Base-by-base conservation (phyloP, 2,113 vertebrate genomes). In the Saimiri boliviensis region DNA sequence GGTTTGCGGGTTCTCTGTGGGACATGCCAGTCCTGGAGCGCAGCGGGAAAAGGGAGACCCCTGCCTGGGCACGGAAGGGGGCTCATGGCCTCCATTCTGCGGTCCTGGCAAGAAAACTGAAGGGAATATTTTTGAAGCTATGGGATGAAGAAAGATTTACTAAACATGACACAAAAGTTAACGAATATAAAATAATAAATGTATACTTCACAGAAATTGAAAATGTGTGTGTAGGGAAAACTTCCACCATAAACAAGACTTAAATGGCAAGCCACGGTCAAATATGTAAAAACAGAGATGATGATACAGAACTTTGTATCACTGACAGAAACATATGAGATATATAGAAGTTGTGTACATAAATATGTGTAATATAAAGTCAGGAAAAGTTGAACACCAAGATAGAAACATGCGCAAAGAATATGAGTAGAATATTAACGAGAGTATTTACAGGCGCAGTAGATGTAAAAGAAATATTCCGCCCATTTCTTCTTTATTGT, bases 391-490 rank as follows among this genome's bases (percentile, higher is more conserved):
- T 35, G 23, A 6, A 79, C 11, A 4, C 37, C 8, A 0, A 25
- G 30, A 12, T 5, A 20, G 35, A 71, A 54, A 68, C 23, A 17
- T 0, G 19, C 58, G 40, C 40, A 11, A 13, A 95, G 30, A 20
- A 37, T 3, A 25, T 0, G 19, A 19, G 13, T 1, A 8, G 13
- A 79, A 49, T 32, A 12, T 7, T 66, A 5, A 27, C 5, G 79
- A 83, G 68, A n/a, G 32, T 37, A 27, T 45, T 11, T 54, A 32
- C 0, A 6, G 1, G n/a, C 1, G 2, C 0, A 4, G 30, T 5
- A 5, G 42, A 21, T 9, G 20, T 32, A 52, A 70, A 84, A 60
- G 40, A 40, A 42, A 7, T 4, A 37, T 1, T 13, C 6, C 20
- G 4, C 54, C 19, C 2, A 49, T 30, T 47, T 17, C 27, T 63